phyloP scores from a whole-genome alignment of 2,113 vertebrate species.

The Dipodomys merriami region DNA sequence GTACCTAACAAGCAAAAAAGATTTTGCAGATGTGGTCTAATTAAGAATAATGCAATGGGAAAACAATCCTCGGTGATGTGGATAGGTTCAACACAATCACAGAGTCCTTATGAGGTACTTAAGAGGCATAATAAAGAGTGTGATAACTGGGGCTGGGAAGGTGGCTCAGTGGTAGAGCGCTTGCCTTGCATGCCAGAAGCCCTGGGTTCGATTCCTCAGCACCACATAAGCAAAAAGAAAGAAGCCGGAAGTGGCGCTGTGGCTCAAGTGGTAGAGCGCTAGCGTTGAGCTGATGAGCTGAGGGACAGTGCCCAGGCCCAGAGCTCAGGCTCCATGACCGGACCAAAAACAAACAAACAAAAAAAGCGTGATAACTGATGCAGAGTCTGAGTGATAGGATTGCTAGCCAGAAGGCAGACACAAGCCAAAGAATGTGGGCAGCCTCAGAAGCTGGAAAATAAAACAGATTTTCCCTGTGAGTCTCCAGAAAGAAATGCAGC shows the following conservation, averaged over 20 bases:
- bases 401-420: not conserved
- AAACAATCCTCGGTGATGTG: not conserved
- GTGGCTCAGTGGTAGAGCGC: too few relatives aligned
- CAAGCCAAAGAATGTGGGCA: not conserved
- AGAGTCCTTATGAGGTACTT: not conserved
- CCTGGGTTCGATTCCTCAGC: too few relatives aligned
- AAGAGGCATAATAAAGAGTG: not conserved
- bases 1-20: not conserved
- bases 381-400: not conserved
- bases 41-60: not conserved
- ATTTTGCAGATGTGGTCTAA: conserved; percentile 33
- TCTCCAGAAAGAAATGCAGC: not conserved
- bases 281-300: too few relatives aligned
- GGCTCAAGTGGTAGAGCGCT: too few relatives aligned
- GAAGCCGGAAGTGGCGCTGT: too few relatives aligned
- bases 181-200: too few relatives aligned
- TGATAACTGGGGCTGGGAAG: not conserved
- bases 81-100: not conserved
- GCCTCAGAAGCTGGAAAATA: not conserved
- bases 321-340: too few relatives aligned
- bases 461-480: not conserved
- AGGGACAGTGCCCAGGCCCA: too few relatives aligned
- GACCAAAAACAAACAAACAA: too few relatives aligned
- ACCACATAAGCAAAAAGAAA: too few relatives aligned
- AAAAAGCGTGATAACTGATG: not conserved